Base-by-base conservation (phyloP, 2,113 vertebrate species). In the Ranitomeya imitator region DNA sequence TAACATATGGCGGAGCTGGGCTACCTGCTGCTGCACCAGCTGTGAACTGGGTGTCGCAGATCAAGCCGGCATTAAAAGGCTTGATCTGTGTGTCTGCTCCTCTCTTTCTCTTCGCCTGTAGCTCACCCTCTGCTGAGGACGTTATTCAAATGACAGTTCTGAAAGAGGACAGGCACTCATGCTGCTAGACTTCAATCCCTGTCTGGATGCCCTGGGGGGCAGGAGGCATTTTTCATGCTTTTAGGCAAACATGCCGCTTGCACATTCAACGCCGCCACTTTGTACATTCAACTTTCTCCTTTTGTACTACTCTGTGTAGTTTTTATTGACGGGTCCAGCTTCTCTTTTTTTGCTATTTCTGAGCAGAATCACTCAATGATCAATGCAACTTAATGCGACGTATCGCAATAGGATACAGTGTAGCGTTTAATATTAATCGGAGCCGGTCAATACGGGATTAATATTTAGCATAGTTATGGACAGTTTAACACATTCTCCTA, bases 1-100 rank as follows among this genome's bases (percentile, higher is more conserved):
- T 93, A 96, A 94, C 97, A 97, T 97, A 97, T 97, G 97, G 96
- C 93, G 92, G 86, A 93, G 96, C 96, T 94, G 95, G 95, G 93
- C 90, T 94, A 95, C 96, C 97, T 97, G 96, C 96, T 98, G 96
- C 92, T 94, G 95, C 95, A 95, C 95, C 97, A 97, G 96, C 96
- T 97, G 96, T 94, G 96, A 93, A 92, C 95, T 96, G 96, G 96
- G 95, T 96, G 96, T 93, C 88, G 91, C 91, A 92, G 93, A 95
- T 96, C 95, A 95, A 91, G 94, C 91, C 93, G 91, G 90, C 91
- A 94, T 95, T 93, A 94, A 95, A 94, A 91, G 91, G 90, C 91
- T 93, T 94, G 92, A 88, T 90, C 90, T 91, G 92, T 90, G 79
- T 92, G 91, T 90, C 93, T 92, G 90, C 87, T 92, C 87, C 90